Evolutionary conservation across 2,888 invertebrate species (phyloP).

Genomic region (Theretra japonica): DNA sequence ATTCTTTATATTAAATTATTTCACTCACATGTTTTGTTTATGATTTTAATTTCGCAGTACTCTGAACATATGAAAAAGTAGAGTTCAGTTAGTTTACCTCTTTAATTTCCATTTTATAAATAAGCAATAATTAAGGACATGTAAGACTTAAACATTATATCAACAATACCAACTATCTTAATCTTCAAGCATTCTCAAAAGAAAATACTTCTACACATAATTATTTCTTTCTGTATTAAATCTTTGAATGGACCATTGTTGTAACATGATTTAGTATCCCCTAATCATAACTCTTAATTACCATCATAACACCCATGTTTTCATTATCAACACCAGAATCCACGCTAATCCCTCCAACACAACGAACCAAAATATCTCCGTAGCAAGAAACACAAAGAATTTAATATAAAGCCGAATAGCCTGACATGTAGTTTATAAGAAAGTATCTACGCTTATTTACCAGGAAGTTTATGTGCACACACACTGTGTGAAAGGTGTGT

Average conservation of each 20-base stretch:
- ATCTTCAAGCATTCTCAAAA: neutral
- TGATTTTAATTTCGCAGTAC: neutral
- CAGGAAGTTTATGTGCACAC: conserved; percentile 80
- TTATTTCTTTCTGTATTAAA: no score
- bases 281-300: no score
- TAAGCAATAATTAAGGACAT: neutral
- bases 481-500: conserved; percentile 63
- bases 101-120: neutral
- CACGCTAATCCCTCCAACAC: neutral
- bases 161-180: neutral
- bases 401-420: conserved; percentile 76
- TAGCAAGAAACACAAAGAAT: conserved; percentile 71
- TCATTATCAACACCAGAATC: neutral
- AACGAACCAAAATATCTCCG: conserved; percentile 57
- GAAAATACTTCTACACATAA: no score
- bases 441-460: conserved; percentile 80
- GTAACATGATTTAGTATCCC: no score
- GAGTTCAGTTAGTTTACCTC: neutral
- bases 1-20: no score
- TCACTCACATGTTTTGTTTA: no score
- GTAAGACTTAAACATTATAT: neutral
- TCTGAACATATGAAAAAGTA: neutral
- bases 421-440: conserved; percentile 71
- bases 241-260: no score
- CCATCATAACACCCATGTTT: no score